Evolutionary conservation across 1,140 invertebrate genomes (phyloP).

Genomic region (Dendroctonus valens): DNA sequence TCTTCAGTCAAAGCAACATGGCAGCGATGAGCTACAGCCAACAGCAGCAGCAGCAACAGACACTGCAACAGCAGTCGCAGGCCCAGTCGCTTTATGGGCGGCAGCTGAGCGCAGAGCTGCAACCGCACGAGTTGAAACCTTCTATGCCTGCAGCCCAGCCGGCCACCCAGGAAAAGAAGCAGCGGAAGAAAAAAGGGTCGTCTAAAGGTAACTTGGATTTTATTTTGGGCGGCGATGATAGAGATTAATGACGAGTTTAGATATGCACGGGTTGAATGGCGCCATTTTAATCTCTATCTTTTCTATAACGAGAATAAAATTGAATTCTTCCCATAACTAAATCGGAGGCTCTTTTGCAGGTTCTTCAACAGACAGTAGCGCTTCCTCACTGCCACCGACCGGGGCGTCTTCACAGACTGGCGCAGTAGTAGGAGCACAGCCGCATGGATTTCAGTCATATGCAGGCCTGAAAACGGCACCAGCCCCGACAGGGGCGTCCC

Average conservation of each 20-base stretch:
- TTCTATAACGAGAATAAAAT: too few species aligned
- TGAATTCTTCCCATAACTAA: too few species aligned
- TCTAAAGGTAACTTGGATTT: background rate
- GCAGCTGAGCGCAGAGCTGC: background rate
- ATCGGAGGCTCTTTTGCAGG: background rate
- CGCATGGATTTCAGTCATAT: constrained; percentile 57
- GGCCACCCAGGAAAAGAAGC: constrained; percentile 5
- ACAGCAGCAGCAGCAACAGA: constrained; percentile 17
- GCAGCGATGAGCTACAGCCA: constrained; percentile 21
- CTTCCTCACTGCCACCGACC: too few species aligned
- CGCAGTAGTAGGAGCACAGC: background rate
- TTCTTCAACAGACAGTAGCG: too few species aligned
- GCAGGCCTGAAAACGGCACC: constrained; percentile 51
- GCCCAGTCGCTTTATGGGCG: background rate
- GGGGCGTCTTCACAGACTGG: too few species aligned
- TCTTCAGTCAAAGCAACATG: constrained; percentile 47
- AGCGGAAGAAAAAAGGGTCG: constrained; percentile 8
- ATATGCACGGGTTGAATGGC: constrained; percentile 1
- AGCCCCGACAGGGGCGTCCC: constrained; percentile 34
- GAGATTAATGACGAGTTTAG: too few species aligned
- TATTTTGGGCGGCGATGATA: too few species aligned
- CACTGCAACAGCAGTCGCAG: constrained; percentile 6
- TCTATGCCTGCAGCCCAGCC: background rate
- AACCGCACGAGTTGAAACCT: constrained; percentile 5
- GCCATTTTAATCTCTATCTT: too few species aligned